phyloP scores from a whole-genome alignment of 2,113 vertebrate species.

The Microtus oregoni region DNA sequence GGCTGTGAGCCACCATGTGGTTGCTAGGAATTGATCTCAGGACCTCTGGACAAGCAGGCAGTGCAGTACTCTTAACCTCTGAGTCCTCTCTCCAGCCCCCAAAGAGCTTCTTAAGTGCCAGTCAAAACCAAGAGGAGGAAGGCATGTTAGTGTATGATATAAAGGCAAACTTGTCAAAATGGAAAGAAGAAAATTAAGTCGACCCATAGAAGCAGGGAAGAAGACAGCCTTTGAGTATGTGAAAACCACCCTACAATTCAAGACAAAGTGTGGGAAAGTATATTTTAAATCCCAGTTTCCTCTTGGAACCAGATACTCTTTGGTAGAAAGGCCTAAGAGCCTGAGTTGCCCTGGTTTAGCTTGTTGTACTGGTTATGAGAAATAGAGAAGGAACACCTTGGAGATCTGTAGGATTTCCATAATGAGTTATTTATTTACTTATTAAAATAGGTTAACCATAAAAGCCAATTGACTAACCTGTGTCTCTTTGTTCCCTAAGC shows the following conservation, averaged over 20 bases:
- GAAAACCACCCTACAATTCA: slow-evolving; percentile 23
- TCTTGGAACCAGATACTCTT: slow-evolving; percentile 64
- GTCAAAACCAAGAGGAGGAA: neutral
- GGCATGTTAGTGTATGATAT: neutral
- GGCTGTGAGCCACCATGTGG: too few relatives aligned
- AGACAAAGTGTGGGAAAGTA: slow-evolving; percentile 54
- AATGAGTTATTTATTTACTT: neutral
- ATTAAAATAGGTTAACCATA: slow-evolving; percentile 51
- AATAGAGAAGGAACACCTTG: slow-evolving; percentile 57
- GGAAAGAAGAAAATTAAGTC: slow-evolving; percentile 12
- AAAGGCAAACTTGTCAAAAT: slow-evolving; percentile 38
- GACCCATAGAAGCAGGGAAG: neutral
- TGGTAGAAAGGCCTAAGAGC: slow-evolving; percentile 12
- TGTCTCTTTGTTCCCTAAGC: slow-evolving; percentile 63
- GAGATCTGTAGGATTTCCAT: slow-evolving; percentile 1
- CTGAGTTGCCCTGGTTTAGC: neutral
- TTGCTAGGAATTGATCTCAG: too few relatives aligned
- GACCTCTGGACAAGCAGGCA: too few relatives aligned
- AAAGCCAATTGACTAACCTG: slow-evolving; percentile 60
- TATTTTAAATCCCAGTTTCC: slow-evolving; percentile 50
- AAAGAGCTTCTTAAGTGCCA: neutral
- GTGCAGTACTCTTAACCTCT: too few relatives aligned
- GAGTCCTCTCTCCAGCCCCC: too few relatives aligned
- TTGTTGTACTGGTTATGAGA: slow-evolving; percentile 63
- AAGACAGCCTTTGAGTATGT: slow-evolving; percentile 45